Base-by-base conservation (phyloP, 2,113 vertebrate genomes). In the Chamaea fasciata region DNA sequence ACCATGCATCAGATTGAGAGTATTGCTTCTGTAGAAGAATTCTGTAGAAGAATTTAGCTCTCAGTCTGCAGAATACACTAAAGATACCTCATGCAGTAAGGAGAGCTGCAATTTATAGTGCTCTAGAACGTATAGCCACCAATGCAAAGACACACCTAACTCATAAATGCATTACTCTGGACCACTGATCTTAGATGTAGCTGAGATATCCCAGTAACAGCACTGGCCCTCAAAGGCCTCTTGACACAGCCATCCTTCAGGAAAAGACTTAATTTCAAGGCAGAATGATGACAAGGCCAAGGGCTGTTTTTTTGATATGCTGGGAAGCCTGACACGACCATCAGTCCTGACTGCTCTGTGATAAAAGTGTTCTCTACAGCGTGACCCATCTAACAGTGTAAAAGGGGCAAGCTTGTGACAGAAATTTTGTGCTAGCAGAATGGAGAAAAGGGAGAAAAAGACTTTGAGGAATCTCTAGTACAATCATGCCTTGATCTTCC, bases 281-380 rank as follows among this genome's bases (percentile, higher is more conserved):
- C 46, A 83, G 76, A 85, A 30, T 8, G 4, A 18, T 46, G 60
- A 28, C 15, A 65, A 41, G 44, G 69, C 53, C 33, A 56, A 44
- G 27, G 33, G 17, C 21, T 52, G 46, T 2, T 11, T 73, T 56
- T 53, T 19, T 57, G 21, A 18, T n/a, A 30, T 27, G 33, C 16
- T 47, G 18, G 30, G 26, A 76, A 55, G 22, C 8, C 5, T 13
- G 22, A 67, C 52, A n/a, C 0, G 0, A 46, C 10, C 7, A 15
- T 13, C 21, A 7, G 7, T 47, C 30, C 18, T 2, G 5, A n/a
- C 1, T 39, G 49, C 15, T 62, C 39, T 60, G 44, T 37, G 73
- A 3, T 46, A 28, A 4, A 44, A 42, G 8, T 19, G 7, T 28
- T 71, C 42, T 15, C 28, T 26, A 3, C n/a, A 21, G 33, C 7